phyloP scores from a whole-genome alignment of 2,888 invertebrate species.

The Microctonus hyperodae region DNA sequence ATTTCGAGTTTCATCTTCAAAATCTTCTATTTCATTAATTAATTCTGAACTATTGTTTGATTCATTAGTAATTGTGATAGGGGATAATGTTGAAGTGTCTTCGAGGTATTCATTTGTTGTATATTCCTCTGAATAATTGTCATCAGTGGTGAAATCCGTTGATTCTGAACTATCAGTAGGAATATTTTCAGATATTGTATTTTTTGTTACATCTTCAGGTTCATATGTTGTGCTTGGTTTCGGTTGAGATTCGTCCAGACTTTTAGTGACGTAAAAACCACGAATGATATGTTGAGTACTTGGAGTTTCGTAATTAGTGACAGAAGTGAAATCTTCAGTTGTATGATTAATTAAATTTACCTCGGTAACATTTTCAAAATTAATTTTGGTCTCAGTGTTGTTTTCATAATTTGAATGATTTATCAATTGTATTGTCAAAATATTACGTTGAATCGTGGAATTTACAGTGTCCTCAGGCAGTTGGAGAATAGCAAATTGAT shows the following conservation, averaged over 20 bases:
- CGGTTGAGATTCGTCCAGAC: conserved; percentile 24
- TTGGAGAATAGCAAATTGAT: conserved; percentile 38
- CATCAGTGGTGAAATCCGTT: not conserved
- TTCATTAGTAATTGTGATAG: not conserved
- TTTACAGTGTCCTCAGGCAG: conserved; percentile 41
- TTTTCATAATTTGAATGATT: not conserved
- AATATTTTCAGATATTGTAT: too few relatives aligned
- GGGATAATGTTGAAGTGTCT: not conserved
- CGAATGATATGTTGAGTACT: conserved; percentile 26
- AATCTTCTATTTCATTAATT: not conserved
- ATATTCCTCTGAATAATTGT: not conserved
- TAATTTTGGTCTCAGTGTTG: not conserved
- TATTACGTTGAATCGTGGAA: conserved; percentile 33
- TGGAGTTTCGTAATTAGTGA: conserved; percentile 36
- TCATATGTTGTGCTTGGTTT: not conserved
- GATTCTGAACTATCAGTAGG: not conserved
- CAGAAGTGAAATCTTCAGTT: conserved; percentile 41
- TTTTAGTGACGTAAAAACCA: conserved; percentile 44
- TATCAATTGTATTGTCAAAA: conserved; percentile 36
- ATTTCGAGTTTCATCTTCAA: not conserved
- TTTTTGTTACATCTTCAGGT: too few relatives aligned
- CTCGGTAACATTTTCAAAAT: conserved; percentile 8
- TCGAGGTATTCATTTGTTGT: not conserved
- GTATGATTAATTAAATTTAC: conserved; percentile 13
- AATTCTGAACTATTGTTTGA: not conserved